phyloP scores from a whole-genome alignment of 2,888 invertebrate species.

The Polylopha cassiicola region DNA sequence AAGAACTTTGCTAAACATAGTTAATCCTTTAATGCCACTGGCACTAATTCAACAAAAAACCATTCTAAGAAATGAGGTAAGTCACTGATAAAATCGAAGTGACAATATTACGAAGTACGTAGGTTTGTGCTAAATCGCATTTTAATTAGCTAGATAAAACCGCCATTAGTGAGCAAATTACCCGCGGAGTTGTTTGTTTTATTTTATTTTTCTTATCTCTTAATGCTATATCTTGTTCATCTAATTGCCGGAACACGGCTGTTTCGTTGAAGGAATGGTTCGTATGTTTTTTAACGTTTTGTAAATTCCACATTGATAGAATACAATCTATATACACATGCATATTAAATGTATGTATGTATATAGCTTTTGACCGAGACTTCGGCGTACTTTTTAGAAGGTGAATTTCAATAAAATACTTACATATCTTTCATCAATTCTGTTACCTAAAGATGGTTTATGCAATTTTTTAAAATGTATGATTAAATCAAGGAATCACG shows the following conservation, averaged over 20 bases:
- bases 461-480: too few species aligned
- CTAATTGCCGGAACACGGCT: conserved; percentile 55
- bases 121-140: conserved; percentile 66
- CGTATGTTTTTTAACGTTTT: background rate
- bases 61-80: conserved; percentile 36
- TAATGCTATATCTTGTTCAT: conserved; percentile 62
- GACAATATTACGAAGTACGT: conserved; percentile 41
- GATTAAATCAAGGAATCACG: too few species aligned
- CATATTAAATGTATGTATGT: too few species aligned
- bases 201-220: conserved; percentile 66
- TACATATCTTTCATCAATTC: too few species aligned
- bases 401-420: too few species aligned
- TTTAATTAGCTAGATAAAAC: conserved; percentile 72
- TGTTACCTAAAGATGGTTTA: too few species aligned
- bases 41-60: conserved; percentile 20
- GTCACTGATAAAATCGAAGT: conserved; percentile 51
- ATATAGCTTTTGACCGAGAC: too few species aligned
- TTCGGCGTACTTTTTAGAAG: too few species aligned
- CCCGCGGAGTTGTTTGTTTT: conserved; percentile 60
- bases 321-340: too few species aligned
- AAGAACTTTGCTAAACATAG: conserved; percentile 1
- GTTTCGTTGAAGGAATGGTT: background rate
- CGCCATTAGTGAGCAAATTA: conserved; percentile 70
- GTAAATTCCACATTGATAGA: background rate
- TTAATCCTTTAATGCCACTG: conserved; percentile 13